phyloP scores from a whole-genome alignment of 2,113 vertebrate genomes.

The Xenopus borealis region DNA sequence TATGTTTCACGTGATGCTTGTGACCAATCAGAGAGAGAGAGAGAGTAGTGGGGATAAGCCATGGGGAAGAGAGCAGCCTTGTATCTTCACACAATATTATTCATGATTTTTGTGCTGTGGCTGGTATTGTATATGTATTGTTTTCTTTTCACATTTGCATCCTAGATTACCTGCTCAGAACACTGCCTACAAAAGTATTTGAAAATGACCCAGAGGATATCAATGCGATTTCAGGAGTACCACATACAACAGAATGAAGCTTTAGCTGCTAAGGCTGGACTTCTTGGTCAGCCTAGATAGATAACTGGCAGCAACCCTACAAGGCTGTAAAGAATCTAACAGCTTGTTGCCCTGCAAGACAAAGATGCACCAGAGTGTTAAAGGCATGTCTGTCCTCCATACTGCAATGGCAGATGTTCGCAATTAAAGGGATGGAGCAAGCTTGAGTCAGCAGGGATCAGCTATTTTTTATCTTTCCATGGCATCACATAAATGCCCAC shows the following conservation, averaged over 20 bases:
- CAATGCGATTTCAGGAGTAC: conserved; percentile 97
- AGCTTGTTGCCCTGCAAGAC: not conserved
- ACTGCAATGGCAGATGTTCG: not conserved
- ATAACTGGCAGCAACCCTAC: conserved; percentile 10
- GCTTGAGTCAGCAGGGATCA: not conserved
- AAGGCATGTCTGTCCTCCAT: not conserved
- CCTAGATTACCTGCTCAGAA: conserved; percentile 86
- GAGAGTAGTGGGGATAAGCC: no score
- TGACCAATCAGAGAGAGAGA: no score
- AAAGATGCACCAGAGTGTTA: not conserved
- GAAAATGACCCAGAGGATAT: conserved; percentile 98
- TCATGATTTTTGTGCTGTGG: no score
- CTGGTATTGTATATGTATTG: no score
- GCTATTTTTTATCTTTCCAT: not conserved
- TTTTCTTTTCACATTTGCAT: conserved; percentile 25
- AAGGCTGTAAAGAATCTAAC: not conserved
- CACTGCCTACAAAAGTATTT: conserved; percentile 96
- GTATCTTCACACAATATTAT: no score
- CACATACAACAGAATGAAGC: conserved; percentile 99
- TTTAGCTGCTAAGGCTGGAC: conserved; percentile 91
- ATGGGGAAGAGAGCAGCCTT: no score
- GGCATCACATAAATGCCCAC: not conserved
- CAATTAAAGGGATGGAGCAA: not conserved
- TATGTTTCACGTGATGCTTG: conserved; percentile 51
- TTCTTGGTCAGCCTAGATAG: conserved; percentile 81